phyloP scores from a whole-genome alignment of 1,140 invertebrate genomes.

The Centruroides sculpturatus region DNA sequence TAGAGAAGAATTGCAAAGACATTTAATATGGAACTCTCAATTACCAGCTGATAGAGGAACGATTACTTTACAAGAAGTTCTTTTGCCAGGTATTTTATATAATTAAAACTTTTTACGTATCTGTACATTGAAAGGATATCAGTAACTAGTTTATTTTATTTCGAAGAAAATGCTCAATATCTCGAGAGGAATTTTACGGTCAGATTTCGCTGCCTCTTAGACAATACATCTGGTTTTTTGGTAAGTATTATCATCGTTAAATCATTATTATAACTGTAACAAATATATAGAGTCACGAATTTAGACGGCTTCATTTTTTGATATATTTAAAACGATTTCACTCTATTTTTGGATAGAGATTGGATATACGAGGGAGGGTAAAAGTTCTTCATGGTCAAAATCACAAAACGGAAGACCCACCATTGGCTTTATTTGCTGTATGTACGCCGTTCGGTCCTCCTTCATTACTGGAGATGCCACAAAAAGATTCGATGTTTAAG shows the following conservation, averaged over 20 bases:
- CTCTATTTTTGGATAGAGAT: slow-evolving; percentile 43
- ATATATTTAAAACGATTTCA: too few relatives aligned
- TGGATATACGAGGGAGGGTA: slow-evolving; percentile 90
- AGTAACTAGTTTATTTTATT: background rate
- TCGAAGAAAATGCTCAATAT: slow-evolving; percentile 57
- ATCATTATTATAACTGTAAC: too few relatives aligned
- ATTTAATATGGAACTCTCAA: slow-evolving; percentile 91
- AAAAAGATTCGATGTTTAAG: slow-evolving; percentile 83
- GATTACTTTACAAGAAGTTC: slow-evolving; percentile 52
- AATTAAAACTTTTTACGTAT: background rate
- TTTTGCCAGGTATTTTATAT: slow-evolving; percentile 39
- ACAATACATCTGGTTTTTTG: slow-evolving; percentile 97
- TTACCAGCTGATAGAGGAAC: slow-evolving; percentile 52
- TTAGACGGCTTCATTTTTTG: too few relatives aligned
- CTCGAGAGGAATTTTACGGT: slow-evolving; percentile 86
- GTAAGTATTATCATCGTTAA: slow-evolving; percentile 39
- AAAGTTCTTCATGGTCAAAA: slow-evolving; percentile 92
- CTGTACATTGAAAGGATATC: too few relatives aligned
- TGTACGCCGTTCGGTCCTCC: slow-evolving; percentile 92
- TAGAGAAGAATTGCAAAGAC: slow-evolving; percentile 86
- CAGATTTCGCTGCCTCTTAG: slow-evolving; percentile 89
- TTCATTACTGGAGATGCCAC: slow-evolving; percentile 31
- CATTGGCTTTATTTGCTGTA: slow-evolving; percentile 83
- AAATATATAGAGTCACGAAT: too few relatives aligned
- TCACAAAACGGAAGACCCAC: slow-evolving; percentile 78